Evolutionary conservation across 2,797 vertebrate species (phyloP).

Genomic region (Cryptoblepharus egeriae): DNA sequence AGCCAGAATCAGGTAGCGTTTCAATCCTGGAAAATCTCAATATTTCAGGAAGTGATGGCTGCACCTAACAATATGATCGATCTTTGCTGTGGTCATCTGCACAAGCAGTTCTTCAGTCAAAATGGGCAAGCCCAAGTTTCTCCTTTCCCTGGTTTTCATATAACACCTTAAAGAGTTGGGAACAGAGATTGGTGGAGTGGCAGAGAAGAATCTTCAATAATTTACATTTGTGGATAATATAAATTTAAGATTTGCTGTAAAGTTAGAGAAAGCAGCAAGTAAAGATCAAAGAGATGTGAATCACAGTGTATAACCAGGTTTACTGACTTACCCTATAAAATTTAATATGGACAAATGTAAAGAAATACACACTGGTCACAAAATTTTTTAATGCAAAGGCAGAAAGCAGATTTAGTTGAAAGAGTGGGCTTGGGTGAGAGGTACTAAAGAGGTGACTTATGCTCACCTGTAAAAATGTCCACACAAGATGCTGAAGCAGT

Average conservation of each 20-base stretch:
- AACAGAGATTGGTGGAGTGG: neutral
- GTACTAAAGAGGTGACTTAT: constrained; percentile 20
- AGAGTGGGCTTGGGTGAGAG: neutral
- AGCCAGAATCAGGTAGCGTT: too few species aligned
- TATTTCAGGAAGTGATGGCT: too few species aligned
- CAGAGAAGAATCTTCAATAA: constrained; percentile 7
- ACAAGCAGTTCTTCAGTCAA: neutral
- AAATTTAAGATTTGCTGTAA: constrained; percentile 31
- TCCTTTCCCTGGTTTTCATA: neutral
- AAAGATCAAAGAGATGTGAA: constrained; percentile 20
- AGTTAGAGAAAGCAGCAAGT: constrained; percentile 25
- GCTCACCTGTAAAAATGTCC: constrained; percentile 13
- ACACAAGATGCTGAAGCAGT: neutral
- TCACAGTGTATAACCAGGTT: constrained; percentile 7
- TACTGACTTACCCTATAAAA: constrained; percentile 29
- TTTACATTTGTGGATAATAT: constrained; percentile 25
- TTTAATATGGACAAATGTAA: constrained; percentile 22
- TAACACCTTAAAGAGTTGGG: neutral
- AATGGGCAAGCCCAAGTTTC: neutral
- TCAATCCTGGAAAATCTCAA: too few species aligned
- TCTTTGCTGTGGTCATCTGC: neutral
- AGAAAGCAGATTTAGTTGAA: constrained; percentile 22
- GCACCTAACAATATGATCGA: too few species aligned
- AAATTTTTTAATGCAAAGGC: constrained; percentile 20
- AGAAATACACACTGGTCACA: constrained; percentile 13